Evolutionary conservation across 92 coral and sea anemone genomes (phyloP), one percentile per base, ranked within the genome.

Genomic region (Muricea muricata): DNA sequence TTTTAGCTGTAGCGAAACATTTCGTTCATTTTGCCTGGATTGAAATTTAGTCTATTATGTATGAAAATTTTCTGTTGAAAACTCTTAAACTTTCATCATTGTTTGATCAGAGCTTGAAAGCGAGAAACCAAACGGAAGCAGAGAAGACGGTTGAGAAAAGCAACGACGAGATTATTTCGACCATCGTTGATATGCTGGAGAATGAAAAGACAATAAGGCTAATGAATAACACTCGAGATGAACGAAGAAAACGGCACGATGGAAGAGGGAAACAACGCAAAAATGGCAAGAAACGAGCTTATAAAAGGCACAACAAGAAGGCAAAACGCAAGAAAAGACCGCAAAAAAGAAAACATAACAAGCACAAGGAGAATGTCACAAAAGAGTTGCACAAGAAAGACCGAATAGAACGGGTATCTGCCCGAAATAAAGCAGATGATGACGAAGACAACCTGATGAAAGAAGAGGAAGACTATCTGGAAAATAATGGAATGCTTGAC

Each of bases 91-190:
- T n/a, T n/a, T n/a, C n/a, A n/a, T n/a, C n/a, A n/a, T n/a, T n/a
- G n/a, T n/a, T n/a, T n/a, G n/a, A n/a, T n/a, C n/a, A n/a, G n/a
- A n/a, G n/a, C n/a, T n/a, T n/a, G n/a, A n/a, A 30, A 10, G 18
- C 47, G n/a, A 56, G n/a, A 56, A 78, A 35, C 20, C 46, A 39
- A 56, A 41, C 31, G 26, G 12, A 34, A 34, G 72, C 34, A 10
- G 55, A 23, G n/a, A 28, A 28, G 17, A 54, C 31, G 30, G 83
- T 54, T 2, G 83, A 34, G 6, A 56, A 34, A 56, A 28, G 47
- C n/a, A 72, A 78, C 70, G 83, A 56, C 34, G 52, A 35, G 14
- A 78, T 78, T 11, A 78, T 78, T 1, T 78, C 83, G 15, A 78
- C 71, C 6, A 78, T 78, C 52, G 83, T 78, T 35, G 31, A 78